Percentiles rank a stretch among this genome's conserved stretches.
phyloP scores from a whole-genome alignment of 2,113 vertebrate genomes.

The Notiomystis cincta region DNA sequence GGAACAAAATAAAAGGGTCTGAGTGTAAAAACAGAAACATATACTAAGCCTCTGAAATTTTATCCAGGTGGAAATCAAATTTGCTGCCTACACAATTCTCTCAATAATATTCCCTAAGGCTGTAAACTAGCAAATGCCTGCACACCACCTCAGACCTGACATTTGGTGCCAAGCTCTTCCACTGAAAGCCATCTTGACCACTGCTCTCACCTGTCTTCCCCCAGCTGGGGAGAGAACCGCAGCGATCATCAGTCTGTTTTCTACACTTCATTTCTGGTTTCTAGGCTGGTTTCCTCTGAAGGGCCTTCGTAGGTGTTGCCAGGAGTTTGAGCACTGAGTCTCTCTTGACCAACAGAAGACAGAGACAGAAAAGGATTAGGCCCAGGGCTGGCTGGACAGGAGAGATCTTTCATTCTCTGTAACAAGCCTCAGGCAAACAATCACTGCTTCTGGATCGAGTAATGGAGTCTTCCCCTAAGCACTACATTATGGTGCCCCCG shows the following conservation, averaged over 20 bases:
- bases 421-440: neutral
- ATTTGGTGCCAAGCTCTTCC: neutral
- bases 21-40: neutral
- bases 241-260: neutral
- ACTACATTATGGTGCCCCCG: neutral
- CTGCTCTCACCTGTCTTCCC: neutral
- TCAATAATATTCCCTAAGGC: neutral
- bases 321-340: neutral
- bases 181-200: neutral
- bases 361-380: neutral
- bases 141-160: neutral
- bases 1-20: neutral
- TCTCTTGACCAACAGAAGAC: neutral
- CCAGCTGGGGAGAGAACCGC: neutral
- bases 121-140: neutral
- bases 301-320: neutral
- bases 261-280: neutral
- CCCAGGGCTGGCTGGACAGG: neutral
- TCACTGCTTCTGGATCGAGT: neutral
- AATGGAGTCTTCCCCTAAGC: neutral
- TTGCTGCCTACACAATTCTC: neutral
- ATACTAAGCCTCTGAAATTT: neutral
- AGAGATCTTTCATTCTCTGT: neutral
- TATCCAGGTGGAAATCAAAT: neutral
- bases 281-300: neutral